These are phyloP conservation scores for Rousettus leschenaultii DNA, from an alignment of 2,113 vertebrate genomes.

Conservation along the genomic window DNA sequence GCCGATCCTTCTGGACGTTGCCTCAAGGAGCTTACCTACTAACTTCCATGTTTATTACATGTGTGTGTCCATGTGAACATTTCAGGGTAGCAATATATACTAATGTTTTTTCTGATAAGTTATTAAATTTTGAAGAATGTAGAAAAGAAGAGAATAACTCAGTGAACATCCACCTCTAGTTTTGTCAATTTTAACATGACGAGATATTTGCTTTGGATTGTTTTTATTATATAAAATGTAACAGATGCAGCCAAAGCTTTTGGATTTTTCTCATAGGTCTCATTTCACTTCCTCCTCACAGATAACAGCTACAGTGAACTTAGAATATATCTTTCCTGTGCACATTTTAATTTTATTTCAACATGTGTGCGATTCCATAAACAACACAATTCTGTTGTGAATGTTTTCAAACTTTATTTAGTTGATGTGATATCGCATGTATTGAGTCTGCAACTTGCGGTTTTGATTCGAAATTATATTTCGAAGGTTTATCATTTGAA, in stretches of 20 bases:
- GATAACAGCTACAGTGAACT: neutral
- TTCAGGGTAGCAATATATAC: neutral
- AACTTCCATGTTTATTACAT: neutral
- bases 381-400: neutral
- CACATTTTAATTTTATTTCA: neutral
- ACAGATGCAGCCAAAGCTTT: neutral
- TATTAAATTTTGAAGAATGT: neutral
- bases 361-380: fast-evolving
- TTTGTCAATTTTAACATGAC: neutral
- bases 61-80: neutral
- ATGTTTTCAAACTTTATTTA: neutral
- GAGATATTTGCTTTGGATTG: neutral
- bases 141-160: neutral
- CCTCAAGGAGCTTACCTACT: neutral
- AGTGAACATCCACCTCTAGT: neutral
- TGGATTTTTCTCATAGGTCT: neutral
- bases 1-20: neutral
- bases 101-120: neutral
- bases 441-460: neutral
- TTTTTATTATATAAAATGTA: neutral
- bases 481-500: neutral
- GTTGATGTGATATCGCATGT: neutral
- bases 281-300: neutral
- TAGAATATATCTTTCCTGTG: neutral
- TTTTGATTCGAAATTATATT: neutral